Conservation (phyloP, 2,797 vertebrate genomes). For the Scolopax bukidnonensis region DNA sequence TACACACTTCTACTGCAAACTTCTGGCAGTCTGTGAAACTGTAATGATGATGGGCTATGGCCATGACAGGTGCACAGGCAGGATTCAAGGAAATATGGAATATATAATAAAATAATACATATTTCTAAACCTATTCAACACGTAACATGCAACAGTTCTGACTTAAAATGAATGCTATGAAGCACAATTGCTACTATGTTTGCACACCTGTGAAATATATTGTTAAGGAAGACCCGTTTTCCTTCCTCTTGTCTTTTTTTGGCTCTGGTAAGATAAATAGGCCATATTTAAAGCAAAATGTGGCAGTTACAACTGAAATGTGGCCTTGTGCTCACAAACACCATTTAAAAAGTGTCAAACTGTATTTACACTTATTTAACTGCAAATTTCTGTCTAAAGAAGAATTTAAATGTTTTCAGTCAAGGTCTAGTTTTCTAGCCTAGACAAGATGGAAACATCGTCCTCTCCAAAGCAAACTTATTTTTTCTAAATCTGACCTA, state of each 20-base stretch:
- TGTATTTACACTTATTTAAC: not conserved
- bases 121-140: not conserved
- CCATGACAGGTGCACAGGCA: not conserved
- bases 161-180: not conserved
- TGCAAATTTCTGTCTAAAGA: conserved; percentile 15
- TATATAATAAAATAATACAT: not conserved
- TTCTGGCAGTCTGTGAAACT: not conserved
- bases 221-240: not conserved
- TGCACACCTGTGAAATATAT: not conserved
- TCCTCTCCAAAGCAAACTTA: conserved; percentile 25
- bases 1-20: not conserved
- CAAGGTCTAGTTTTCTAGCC: not conserved
- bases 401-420: not conserved
- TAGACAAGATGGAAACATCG: not conserved
- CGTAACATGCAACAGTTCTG: not conserved
- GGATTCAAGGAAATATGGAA: not conserved
- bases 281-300: not conserved
- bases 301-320: not conserved
- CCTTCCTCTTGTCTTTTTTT: not conserved
- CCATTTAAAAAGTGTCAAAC: not conserved
- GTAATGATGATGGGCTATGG: not conserved
- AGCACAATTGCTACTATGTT: not conserved
- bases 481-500: not conserved
- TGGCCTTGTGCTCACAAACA: not conserved
- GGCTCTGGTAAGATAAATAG: not conserved